A percentile compares a stretch with the other conserved stretches of the same genome.
Evolutionary conservation across 2,888 invertebrate species (phyloP).

Genomic region (Leptodirus hochenwartii): DNA sequence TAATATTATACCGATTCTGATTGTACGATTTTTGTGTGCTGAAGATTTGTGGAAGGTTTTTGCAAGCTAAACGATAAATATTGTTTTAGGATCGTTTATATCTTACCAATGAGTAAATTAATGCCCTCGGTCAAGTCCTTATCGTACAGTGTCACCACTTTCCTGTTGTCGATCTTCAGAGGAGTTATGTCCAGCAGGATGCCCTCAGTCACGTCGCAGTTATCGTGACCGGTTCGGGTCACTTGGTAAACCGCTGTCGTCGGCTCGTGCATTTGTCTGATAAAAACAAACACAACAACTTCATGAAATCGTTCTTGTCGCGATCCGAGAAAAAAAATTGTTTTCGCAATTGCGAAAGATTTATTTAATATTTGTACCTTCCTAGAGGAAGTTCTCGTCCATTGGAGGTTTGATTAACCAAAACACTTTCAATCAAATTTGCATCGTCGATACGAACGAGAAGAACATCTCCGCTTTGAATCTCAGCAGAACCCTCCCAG

Average conservation of each 20-base stretch:
- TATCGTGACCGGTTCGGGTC: slow-evolving; percentile 49
- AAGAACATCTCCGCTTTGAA: slow-evolving; percentile 53
- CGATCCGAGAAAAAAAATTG: too few relatives aligned
- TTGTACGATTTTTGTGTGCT: too few relatives aligned
- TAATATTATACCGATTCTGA: too few relatives aligned
- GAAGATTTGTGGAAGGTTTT: too few relatives aligned
- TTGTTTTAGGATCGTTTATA: too few relatives aligned
- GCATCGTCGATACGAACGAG: slow-evolving; percentile 51
- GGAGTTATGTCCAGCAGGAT: slow-evolving; percentile 51
- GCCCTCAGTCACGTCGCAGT: slow-evolving; percentile 52
- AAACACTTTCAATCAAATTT: too few relatives aligned
- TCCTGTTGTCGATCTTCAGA: slow-evolving; percentile 42
- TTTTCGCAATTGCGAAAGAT: too few relatives aligned
- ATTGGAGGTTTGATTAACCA: not conserved
- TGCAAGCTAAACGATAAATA: too few relatives aligned
- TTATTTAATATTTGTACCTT: not conserved
- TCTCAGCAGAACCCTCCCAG: slow-evolving; percentile 49
- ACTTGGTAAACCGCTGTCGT: slow-evolving; percentile 49
- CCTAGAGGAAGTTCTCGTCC: not conserved
- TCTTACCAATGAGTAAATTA: slow-evolving; percentile 52
- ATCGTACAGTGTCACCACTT: slow-evolving; percentile 52
- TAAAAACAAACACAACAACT: slow-evolving; percentile 16
- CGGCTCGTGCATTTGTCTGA: slow-evolving; percentile 35
- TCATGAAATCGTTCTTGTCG: too few relatives aligned
- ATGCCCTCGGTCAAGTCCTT: slow-evolving; percentile 55